Evolutionary conservation across 1,140 invertebrate species (phyloP).

Genomic region (Heliconius congener): DNA sequence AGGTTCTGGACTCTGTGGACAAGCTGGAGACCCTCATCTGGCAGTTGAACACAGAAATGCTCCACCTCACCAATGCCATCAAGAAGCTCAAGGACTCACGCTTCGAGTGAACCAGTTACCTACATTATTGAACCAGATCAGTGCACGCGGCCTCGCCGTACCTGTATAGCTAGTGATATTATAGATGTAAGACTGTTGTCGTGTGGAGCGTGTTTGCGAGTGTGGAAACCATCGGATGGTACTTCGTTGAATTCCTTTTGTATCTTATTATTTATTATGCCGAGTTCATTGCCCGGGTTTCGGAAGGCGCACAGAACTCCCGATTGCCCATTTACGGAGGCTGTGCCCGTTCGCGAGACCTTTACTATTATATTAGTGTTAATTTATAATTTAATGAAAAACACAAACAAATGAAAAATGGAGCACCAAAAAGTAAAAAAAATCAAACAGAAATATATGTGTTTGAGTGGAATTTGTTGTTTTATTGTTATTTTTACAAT

Average conservation of each 20-base stretch:
- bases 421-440: constrained; percentile 76
- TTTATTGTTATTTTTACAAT: constrained; percentile 50
- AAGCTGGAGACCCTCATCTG: constrained; percentile 90
- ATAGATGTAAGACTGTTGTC: constrained; percentile 72
- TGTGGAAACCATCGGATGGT: constrained; percentile 73
- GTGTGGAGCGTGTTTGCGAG: constrained; percentile 68
- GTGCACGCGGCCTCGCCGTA: constrained; percentile 66
- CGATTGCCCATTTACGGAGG: constrained; percentile 75
- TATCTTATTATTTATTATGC: constrained; percentile 81
- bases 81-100: constrained; percentile 87
- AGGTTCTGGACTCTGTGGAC: constrained; percentile 94
- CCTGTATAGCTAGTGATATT: constrained; percentile 80
- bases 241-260: constrained; percentile 75
- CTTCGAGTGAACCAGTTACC: constrained; percentile 72
- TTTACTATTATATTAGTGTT: constrained; percentile 73
- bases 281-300: constrained; percentile 76
- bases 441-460: constrained; percentile 75
- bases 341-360: constrained; percentile 58
- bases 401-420: constrained; percentile 73
- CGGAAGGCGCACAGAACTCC: constrained; percentile 57
- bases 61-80: constrained; percentile 91
- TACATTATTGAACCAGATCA: constrained; percentile 54
- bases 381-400: constrained; percentile 75
- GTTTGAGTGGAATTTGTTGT: constrained; percentile 68
- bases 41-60: constrained; percentile 91